Evolutionary conservation across 2,113 vertebrate species (phyloP).

Genomic region (Mystacornis crossleyi): DNA sequence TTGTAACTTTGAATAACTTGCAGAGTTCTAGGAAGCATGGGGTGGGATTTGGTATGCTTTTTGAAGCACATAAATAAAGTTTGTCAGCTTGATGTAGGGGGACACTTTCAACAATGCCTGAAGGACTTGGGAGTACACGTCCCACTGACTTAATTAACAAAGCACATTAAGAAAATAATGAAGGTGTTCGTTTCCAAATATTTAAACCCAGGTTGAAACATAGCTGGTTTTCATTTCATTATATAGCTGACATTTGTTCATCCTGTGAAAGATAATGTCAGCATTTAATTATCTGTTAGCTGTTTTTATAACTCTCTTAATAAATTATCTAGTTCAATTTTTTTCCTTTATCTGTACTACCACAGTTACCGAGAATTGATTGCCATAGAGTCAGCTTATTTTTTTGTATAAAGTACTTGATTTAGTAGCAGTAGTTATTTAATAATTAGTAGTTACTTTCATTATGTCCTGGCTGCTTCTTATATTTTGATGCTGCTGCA

Average conservation of each 20-base stretch:
- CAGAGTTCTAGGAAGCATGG: neutral
- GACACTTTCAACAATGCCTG: neutral
- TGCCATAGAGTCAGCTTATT: neutral
- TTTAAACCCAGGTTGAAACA: constrained; percentile 8
- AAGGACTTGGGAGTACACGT: neutral
- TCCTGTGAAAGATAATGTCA: constrained; percentile 4
- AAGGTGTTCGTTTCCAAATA: constrained; percentile 18
- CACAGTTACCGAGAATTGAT: neutral
- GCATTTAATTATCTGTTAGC: neutral
- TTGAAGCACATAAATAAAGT: neutral
- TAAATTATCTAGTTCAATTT: neutral
- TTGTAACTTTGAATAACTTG: neutral
- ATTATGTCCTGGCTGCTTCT: neutral
- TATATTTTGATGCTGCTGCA: neutral
- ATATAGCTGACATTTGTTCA: constrained; percentile 12
- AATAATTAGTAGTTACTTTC: neutral
- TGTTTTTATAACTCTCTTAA: neutral
- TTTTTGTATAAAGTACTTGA: neutral
- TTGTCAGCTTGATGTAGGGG: neutral
- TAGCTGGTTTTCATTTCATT: neutral
- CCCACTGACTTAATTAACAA: constrained; percentile 2
- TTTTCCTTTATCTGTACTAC: neutral
- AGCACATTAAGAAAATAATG: constrained; percentile 11
- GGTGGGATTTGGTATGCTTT: neutral
- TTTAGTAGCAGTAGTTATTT: neutral